phyloP scores from a whole-genome alignment of 2,113 vertebrate species.

The Lucifuga dentata region DNA sequence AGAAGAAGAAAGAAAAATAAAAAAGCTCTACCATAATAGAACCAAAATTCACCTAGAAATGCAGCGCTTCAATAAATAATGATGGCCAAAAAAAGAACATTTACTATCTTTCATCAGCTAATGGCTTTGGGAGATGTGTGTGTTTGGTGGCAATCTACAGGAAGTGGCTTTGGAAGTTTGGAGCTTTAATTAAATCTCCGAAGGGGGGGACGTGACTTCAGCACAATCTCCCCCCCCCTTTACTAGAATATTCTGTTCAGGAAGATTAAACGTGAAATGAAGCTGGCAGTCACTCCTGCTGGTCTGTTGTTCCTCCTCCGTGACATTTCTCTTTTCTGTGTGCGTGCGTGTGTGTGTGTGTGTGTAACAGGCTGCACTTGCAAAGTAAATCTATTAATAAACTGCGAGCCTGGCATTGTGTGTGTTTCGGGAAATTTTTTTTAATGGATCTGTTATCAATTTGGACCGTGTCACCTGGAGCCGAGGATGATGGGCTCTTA shows the following conservation, averaged over 20 bases:
- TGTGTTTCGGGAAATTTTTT: not conserved
- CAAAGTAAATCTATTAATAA: conserved; percentile 31
- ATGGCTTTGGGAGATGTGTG: conserved; percentile 17
- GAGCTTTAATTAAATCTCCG: conserved; percentile 43
- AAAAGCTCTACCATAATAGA: not conserved
- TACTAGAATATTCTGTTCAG: conserved; percentile 26
- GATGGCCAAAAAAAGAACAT: not conserved
- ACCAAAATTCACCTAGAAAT: conserved; percentile 16
- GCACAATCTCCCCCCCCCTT: too few relatives aligned
- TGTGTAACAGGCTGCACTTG: not conserved
- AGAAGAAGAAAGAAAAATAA: not conserved
- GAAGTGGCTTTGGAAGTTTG: conserved; percentile 36
- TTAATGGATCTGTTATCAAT: conserved; percentile 3
- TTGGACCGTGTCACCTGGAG: conserved; percentile 7
- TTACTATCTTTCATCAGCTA: conserved; percentile 54
- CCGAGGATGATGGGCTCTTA: conserved; percentile 10
- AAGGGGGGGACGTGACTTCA: not conserved
- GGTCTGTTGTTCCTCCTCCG: conserved; percentile 25
- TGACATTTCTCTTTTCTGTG: conserved; percentile 30
- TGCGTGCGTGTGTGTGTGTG: not conserved
- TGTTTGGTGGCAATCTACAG: conserved; percentile 28
- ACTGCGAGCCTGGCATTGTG: not conserved
- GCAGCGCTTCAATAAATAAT: conserved; percentile 14
- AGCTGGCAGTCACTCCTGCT: conserved; percentile 3
- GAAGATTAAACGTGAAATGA: conserved; percentile 40